phyloP scores from a whole-genome alignment of 2,888 invertebrate species.

The Polydrusus tereticollis region DNA sequence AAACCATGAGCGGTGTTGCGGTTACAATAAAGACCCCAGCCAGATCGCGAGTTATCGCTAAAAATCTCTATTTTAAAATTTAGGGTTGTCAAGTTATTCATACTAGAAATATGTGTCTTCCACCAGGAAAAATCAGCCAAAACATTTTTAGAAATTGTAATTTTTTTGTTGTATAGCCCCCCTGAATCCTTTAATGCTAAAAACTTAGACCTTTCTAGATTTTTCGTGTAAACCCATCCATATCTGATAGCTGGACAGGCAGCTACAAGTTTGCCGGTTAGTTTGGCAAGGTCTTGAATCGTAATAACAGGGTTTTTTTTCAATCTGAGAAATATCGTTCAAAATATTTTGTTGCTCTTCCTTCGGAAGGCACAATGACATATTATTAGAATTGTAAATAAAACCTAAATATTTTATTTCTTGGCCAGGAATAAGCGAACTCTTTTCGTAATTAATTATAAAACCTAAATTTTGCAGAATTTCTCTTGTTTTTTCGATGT shows the following conservation, averaged over 20 bases:
- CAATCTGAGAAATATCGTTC: background rate
- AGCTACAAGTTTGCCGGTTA: constrained; percentile 5
- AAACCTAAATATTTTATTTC: background rate
- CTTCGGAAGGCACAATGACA: constrained; percentile 11
- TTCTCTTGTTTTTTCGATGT: background rate
- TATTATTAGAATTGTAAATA: background rate
- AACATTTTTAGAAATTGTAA: background rate
- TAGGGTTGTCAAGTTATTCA: too few relatives aligned
- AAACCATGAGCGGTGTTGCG: too few relatives aligned
- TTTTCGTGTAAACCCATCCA: constrained; percentile 46
- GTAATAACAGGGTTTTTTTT: background rate
- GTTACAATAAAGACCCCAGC: too few relatives aligned
- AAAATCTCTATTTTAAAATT: too few relatives aligned
- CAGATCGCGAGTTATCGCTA: too few relatives aligned
- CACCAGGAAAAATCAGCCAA: too few relatives aligned
- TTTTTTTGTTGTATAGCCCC: background rate
- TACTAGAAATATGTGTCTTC: too few relatives aligned
- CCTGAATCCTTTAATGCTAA: background rate
- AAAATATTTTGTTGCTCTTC: constrained; percentile 6
- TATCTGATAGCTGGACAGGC: constrained; percentile 31
- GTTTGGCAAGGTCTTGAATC: constrained; percentile 1
- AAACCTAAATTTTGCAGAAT: background rate
- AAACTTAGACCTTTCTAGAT: constrained; percentile 28
- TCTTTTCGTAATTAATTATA: background rate
- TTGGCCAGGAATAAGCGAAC: background rate